These are phyloP conservation scores for Hassar affinis DNA, from an alignment of 2,113 vertebrate genomes.

Conservation along the genomic window DNA sequence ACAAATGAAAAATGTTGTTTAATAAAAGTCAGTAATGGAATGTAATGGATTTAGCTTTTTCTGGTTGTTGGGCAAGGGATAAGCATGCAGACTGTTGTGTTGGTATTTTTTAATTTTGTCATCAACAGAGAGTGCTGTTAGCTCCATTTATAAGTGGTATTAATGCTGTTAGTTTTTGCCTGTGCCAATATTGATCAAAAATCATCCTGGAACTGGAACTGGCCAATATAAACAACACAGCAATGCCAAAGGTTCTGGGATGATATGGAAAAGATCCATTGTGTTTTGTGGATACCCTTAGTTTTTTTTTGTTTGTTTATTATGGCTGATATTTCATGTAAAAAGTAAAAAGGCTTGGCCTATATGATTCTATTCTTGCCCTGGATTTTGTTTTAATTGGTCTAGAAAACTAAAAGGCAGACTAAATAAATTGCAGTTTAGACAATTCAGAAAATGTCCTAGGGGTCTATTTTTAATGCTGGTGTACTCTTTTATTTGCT, in stretches of 20 bases:
- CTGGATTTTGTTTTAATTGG: not conserved
- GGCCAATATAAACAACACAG: not conserved
- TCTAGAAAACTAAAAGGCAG: not conserved
- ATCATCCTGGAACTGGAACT: not conserved
- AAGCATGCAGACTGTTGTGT: not conserved
- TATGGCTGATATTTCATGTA: not conserved
- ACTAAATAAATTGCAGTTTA: conserved; percentile 17
- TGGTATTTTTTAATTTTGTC: not conserved
- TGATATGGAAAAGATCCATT: not conserved
- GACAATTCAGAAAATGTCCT: not conserved
- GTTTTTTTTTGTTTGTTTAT: not conserved
- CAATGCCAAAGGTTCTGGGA: not conserved
- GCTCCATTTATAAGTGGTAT: not conserved
- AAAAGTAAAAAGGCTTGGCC: not conserved
- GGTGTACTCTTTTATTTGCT: conserved; percentile 58
- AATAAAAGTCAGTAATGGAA: not conserved
- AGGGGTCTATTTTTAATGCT: conserved; percentile 41
- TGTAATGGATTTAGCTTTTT: not conserved
- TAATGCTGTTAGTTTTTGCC: not conserved
- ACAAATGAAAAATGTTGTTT: not conserved
- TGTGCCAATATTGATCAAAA: not conserved
- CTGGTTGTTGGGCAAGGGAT: not conserved
- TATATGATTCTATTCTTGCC: not conserved
- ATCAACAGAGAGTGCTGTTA: not conserved
- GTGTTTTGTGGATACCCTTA: not conserved